These are phyloP conservation scores for Orthonychiurus folsomi DNA, from an alignment of 2,888 invertebrate genomes.

Conservation along the genomic window DNA sequence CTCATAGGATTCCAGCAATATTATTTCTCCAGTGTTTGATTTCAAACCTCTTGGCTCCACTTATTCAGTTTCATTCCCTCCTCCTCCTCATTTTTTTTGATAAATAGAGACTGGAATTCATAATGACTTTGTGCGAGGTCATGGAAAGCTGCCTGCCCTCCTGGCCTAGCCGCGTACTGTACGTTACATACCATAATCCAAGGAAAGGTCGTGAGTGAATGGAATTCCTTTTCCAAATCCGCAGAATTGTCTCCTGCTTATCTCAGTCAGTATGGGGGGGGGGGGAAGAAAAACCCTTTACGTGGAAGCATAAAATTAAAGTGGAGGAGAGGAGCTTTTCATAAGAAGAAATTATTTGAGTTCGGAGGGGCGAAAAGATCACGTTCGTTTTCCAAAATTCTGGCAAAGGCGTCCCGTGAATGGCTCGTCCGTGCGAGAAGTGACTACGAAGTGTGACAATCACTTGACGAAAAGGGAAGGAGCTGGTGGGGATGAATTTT, in stretches of 20 bases:
- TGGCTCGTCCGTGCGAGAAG: too few relatives aligned
- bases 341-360: background rate
- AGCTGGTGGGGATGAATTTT: background rate
- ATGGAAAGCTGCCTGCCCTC: too few relatives aligned
- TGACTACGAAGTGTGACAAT: background rate
- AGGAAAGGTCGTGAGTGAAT: too few relatives aligned
- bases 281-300: background rate
- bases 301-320: background rate
- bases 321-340: background rate
- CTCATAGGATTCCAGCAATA: too few relatives aligned
- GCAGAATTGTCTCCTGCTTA: background rate
- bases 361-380: too few relatives aligned
- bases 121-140: background rate
- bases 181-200: too few relatives aligned
- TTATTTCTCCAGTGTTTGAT: too few relatives aligned
- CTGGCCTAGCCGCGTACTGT: too few relatives aligned
- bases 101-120: background rate
- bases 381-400: background rate
- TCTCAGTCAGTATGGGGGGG: too few relatives aligned
- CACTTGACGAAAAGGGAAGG: background rate
- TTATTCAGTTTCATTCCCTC: too few relatives aligned
- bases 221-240: background rate
- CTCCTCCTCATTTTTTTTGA: too few relatives aligned
- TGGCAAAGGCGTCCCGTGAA: background rate
- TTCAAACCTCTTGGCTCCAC: too few relatives aligned